Base-by-base conservation (phyloP, 2,888 invertebrate species). In the Elysia crispata region DNA sequence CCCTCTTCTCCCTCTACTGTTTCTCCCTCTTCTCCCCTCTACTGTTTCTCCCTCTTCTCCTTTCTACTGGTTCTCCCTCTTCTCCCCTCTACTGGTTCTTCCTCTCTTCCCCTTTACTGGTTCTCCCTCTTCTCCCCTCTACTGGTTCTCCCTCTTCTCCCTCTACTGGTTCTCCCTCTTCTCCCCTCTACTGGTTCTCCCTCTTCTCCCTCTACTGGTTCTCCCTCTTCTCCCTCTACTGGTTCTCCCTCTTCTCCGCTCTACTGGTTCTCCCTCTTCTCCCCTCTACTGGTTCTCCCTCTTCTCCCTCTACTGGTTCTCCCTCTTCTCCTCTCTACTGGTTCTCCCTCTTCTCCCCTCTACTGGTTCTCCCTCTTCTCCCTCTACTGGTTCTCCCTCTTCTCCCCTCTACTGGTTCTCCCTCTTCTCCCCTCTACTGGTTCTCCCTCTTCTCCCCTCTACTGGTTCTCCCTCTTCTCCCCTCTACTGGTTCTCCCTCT, bases 371-470 rank as follows among this genome's bases (percentile, higher is more conserved):
- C 25, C 30, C 57, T 74, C 25, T 74, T 0, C 57, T 20, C 57
- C 57, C 57, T 13, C 62, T 49, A 62, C 1, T 72, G 25, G 60
- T 25, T 72, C 33, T 78, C 41, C 62, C 41, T 62, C 23, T n/a
- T n/a, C n/a, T n/a, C n/a, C n/a, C n/a, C n/a, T n/a, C n/a, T n/a
- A n/a, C n/a, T n/a, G n/a, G n/a, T 72, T 20, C 50, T 13, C 33
- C 41, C 62, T 31, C 49, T n/a, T 57, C 25, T 49, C 20, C 41
- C 1, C 25, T n/a, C 6, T 1, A 62, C 20, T 67, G 3, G 28
- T 28, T 33, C 30, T 70, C 28, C 33, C 41, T 60, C n/a, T 72
- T 20, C 57, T 6, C 41, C 72, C 72, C 72, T 77, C 23, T 77
- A 23, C 62, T 28, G 69, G 33, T 77, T 62, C 13, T 11, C 25